These are phyloP conservation scores for Atrina japonica DNA, from an alignment of 2,888 invertebrate species.

Conservation along the genomic window DNA sequence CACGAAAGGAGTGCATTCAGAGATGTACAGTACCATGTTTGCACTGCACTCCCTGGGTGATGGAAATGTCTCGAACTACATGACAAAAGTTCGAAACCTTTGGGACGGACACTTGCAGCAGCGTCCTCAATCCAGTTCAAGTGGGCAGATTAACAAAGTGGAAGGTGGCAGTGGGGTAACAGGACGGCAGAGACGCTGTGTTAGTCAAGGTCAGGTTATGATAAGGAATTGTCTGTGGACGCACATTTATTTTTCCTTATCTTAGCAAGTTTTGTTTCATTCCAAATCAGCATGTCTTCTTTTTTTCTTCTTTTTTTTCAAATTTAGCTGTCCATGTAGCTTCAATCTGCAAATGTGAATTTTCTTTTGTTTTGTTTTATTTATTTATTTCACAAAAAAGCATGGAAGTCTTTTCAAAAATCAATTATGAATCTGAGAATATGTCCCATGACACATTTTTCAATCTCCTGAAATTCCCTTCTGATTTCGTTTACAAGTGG, in stretches of 20 bases:
- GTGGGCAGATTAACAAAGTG: constrained; percentile 46
- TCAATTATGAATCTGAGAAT: no score
- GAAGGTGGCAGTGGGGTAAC: constrained; percentile 55
- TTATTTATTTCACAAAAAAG: no score
- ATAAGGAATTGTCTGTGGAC: background rate
- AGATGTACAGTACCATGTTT: constrained; percentile 78
- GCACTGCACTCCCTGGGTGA: constrained; percentile 76
- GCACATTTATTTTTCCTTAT: background rate
- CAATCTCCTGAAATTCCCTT: no score
- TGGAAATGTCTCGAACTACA: constrained; percentile 69
- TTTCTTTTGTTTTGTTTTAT: background rate
- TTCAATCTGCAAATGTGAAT: background rate
- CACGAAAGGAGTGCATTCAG: constrained; percentile 74
- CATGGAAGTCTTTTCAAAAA: no score
- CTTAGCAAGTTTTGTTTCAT: background rate
- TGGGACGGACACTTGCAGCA: constrained; percentile 71
- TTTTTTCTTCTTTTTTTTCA: background rate
- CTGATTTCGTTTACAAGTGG: no score
- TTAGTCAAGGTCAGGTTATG: constrained; percentile 53
- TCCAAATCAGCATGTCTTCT: no score
- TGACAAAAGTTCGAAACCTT: constrained; percentile 75
- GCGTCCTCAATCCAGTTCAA: constrained; percentile 42
- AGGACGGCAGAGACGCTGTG: constrained; percentile 41
- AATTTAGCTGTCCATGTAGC: background rate
- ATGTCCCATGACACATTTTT: no score